A percentile compares a stretch with the other conserved stretches of the same genome.
Evolutionary conservation across 2,797 vertebrate genomes (phyloP).

Genomic region (Coregonus suidteri): DNA sequence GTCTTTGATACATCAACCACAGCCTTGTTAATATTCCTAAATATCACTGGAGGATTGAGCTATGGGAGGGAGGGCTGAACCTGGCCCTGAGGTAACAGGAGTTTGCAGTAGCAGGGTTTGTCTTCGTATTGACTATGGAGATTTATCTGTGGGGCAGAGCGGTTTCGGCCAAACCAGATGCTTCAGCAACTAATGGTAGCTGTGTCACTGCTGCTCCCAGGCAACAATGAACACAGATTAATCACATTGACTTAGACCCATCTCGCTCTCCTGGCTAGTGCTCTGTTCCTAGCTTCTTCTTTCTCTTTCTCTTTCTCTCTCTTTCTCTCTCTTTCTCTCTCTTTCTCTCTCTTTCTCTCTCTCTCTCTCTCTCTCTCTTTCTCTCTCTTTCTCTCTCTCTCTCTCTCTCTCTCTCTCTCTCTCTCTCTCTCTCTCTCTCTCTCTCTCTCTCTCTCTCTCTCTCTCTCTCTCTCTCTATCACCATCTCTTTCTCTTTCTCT

Average conservation of each 20-base stretch:
- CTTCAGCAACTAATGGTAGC: slow-evolving; percentile 65
- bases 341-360: background rate
- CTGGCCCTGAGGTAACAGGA: slow-evolving; percentile 42
- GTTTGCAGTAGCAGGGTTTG: slow-evolving; percentile 49
- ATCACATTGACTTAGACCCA: slow-evolving; percentile 66
- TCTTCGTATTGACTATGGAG: slow-evolving; percentile 55
- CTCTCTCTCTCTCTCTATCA: background rate
- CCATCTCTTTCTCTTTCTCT: no score
- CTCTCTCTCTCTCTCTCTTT: no score
- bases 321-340: background rate
- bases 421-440: no score
- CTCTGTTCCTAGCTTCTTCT: background rate
- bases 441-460: background rate
- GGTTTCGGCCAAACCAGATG: slow-evolving; percentile 44
- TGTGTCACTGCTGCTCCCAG: slow-evolving; percentile 54
- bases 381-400: background rate
- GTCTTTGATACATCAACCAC: slow-evolving; percentile 59
- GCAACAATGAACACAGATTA: slow-evolving; percentile 71
- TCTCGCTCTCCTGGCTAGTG: slow-evolving; percentile 40
- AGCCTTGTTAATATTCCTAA: slow-evolving; percentile 54
- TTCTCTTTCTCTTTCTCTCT: background rate
- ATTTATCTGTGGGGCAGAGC: slow-evolving; percentile 57
- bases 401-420: background rate
- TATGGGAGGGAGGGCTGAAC: background rate
- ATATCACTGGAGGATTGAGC: slow-evolving; percentile 37